Conservation (phyloP, 2,888 invertebrate genomes). For the Tinea pellionella region DNA sequence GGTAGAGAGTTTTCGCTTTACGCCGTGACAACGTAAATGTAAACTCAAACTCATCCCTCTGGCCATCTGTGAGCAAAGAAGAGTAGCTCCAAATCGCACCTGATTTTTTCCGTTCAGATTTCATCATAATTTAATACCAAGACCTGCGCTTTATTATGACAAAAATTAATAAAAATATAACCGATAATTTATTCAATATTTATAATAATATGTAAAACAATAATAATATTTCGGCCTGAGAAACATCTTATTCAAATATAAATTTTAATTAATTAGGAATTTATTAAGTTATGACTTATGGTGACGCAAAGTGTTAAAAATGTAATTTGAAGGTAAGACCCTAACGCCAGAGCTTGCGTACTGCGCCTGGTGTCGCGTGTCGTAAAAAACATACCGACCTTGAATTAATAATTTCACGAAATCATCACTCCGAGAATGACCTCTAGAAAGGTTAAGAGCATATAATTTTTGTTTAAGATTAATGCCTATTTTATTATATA, state of each 20-base stretch:
- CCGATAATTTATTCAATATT: no score
- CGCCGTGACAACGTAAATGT: no score
- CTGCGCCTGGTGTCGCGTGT: constrained; percentile 12
- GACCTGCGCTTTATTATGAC: no score
- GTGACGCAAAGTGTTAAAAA: constrained; percentile 11
- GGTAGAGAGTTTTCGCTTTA: no score
- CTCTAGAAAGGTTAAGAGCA: constrained; percentile 61
- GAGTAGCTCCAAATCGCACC: no score
- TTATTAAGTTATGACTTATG: constrained; percentile 1
- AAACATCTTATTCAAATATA: constrained; percentile 5
- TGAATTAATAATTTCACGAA: constrained; percentile 56
- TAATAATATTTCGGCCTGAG: background rate
- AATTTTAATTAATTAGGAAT: constrained; percentile 12
- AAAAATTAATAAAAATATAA: no score
- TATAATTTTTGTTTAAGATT: constrained; percentile 54
- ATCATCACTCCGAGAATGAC: constrained; percentile 35
- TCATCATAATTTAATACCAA: no score
- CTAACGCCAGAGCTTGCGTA: constrained; percentile 4
- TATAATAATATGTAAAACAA: constrained; percentile 1
- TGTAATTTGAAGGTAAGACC: constrained; percentile 10
- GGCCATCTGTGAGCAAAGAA: no score
- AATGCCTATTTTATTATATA: background rate
- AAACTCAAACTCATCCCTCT: no score
- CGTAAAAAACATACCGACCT: constrained; percentile 36
- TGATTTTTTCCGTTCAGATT: no score